Conservation (phyloP, 1,140 invertebrate genomes). For the Penaeus japonicus region DNA sequence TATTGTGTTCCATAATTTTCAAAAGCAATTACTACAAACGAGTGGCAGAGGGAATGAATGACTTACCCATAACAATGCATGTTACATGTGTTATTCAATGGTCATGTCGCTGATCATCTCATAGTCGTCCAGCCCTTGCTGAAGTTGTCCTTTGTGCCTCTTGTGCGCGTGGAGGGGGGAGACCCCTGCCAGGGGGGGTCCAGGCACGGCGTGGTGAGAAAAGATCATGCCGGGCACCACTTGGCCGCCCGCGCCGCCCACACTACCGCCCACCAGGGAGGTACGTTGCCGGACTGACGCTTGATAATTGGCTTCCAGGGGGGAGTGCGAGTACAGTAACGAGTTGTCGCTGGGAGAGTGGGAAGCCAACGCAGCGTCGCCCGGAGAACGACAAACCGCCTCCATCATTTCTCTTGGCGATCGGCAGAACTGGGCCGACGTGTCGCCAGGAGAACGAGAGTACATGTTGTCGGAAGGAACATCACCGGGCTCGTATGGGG, state of each 20-base stretch:
- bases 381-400: constrained; percentile 11
- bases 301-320: constrained; percentile 11
- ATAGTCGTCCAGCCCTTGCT: neutral
- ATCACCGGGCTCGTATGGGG: constrained; percentile 45
- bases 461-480: constrained; percentile 48
- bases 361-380: neutral
- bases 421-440: constrained; percentile 49
- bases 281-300: neutral
- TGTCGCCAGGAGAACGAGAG: constrained; percentile 53
- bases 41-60: too few species aligned
- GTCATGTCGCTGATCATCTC: constrained; percentile 19
- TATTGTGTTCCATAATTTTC: too few species aligned
- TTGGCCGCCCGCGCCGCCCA: constrained; percentile 14
- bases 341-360: neutral
- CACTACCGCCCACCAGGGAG: neutral
- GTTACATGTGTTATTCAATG: neutral
- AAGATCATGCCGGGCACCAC: constrained; percentile 14
- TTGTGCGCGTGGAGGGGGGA: constrained; percentile 22
- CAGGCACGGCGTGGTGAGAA: neutral
- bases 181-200: neutral
- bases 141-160: constrained; percentile 19
- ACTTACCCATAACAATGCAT: constrained; percentile 7
- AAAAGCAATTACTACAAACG: too few species aligned
- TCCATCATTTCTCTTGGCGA: constrained; percentile 22
- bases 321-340: neutral